Conservation (phyloP, 2,888 invertebrate species). For the Lacanobia wlatinum region DNA sequence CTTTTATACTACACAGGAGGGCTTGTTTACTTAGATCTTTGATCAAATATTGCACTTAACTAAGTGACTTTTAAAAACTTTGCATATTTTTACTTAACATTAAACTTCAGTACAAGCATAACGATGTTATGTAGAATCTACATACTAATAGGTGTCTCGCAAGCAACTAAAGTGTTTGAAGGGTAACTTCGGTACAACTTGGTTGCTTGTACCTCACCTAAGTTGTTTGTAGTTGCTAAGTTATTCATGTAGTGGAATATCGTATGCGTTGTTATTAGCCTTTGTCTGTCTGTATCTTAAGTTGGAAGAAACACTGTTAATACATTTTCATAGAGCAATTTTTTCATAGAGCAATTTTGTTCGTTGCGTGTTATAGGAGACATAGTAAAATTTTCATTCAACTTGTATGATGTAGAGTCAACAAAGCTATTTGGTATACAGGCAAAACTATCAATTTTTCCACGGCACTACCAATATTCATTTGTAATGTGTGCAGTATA, state of each 20-base stretch:
- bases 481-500: too few species aligned
- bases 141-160: constrained; percentile 47
- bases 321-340: neutral
- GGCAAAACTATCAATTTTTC: too few species aligned
- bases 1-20: neutral
- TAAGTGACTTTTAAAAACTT: constrained; percentile 24
- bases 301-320: neutral
- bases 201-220: constrained; percentile 25
- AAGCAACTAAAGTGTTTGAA: constrained; percentile 43
- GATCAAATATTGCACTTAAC: constrained; percentile 15
- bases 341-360: too few species aligned
- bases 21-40: constrained; percentile 2
- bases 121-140: constrained; percentile 32
- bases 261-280: neutral
- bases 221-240: constrained; percentile 18
- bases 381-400: neutral
- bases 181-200: constrained; percentile 45
- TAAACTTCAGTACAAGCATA: constrained; percentile 24
- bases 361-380: too few species aligned
- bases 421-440: too few species aligned
- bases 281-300: constrained; percentile 3
- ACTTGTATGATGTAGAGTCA: neutral
- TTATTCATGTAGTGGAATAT: constrained; percentile 23
- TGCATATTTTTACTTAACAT: constrained; percentile 10
- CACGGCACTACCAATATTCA: too few species aligned